Conservation (phyloP, 2,113 vertebrate genomes). For the Pelobates fuscus region DNA sequence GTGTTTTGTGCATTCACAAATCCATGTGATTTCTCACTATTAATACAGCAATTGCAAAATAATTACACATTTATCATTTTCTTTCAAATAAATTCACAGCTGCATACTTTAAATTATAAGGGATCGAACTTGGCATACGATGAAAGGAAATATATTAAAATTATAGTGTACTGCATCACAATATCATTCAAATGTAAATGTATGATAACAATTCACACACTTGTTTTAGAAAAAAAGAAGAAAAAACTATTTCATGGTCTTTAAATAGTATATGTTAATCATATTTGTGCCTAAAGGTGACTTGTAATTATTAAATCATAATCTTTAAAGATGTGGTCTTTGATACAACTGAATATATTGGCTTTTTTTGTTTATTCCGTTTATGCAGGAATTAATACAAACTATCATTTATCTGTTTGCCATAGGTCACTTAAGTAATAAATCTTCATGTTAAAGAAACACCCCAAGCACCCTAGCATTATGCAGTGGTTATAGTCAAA, state of each 20-base stretch:
- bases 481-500: too few relatives aligned
- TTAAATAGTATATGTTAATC: background rate
- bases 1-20: background rate
- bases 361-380: too few relatives aligned
- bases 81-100: slow-evolving; percentile 23
- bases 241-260: background rate
- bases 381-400: too few relatives aligned
- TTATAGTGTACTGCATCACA: background rate
- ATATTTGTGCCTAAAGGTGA: background rate
- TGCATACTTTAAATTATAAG: slow-evolving; percentile 6
- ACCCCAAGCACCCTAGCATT: too few relatives aligned
- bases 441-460: too few relatives aligned
- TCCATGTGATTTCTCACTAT: background rate
- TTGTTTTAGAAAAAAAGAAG: background rate
- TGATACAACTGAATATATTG: too few relatives aligned
- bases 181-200: background rate
- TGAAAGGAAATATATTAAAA: background rate
- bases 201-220: background rate
- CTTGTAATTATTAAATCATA: background rate
- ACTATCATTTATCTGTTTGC: too few relatives aligned
- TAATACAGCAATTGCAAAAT: slow-evolving; percentile 19
- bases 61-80: slow-evolving; percentile 4
- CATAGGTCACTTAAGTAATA: too few relatives aligned
- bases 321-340: too few relatives aligned
- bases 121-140: slow-evolving; percentile 6